These are phyloP conservation scores for Pituophis catenifer DNA, from an alignment of 2,113 vertebrate genomes.

Conservation along the genomic window DNA sequence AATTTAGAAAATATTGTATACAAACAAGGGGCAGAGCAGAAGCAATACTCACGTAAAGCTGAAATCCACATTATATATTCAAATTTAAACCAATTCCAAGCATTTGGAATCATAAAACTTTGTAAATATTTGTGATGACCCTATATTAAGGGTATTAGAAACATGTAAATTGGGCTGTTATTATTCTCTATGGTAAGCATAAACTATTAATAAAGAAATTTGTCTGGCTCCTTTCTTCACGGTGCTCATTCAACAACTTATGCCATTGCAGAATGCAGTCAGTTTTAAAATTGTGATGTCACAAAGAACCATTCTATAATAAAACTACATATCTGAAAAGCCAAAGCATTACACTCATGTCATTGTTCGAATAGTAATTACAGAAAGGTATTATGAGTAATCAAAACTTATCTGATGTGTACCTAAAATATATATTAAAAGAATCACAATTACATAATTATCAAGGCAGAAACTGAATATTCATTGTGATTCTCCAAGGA, in stretches of 20 bases:
- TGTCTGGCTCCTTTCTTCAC: background rate
- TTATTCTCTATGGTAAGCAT: background rate
- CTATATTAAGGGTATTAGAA: background rate
- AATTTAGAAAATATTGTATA: background rate
- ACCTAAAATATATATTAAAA: background rate
- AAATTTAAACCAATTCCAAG: background rate
- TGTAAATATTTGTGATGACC: background rate
- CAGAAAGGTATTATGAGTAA: background rate
- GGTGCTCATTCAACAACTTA: background rate
- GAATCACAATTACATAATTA: background rate
- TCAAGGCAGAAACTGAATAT: background rate
- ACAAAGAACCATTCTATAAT: slow-evolving; percentile 15
- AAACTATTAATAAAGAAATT: background rate
- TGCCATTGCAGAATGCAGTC: fast-evolving
- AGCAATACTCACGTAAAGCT: background rate
- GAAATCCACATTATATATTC: fast-evolving
- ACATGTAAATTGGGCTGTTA: background rate
- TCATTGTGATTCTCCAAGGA: background rate
- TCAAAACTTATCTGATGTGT: background rate
- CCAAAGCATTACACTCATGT: background rate
- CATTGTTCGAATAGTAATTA: background rate
- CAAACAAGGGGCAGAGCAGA: background rate
- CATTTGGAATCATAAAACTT: background rate
- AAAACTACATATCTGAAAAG: background rate
- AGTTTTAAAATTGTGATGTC: slow-evolving; percentile 52